These are phyloP conservation scores for Machimus atricapillus DNA, from an alignment of 2,888 invertebrate genomes.

Conservation along the genomic window DNA sequence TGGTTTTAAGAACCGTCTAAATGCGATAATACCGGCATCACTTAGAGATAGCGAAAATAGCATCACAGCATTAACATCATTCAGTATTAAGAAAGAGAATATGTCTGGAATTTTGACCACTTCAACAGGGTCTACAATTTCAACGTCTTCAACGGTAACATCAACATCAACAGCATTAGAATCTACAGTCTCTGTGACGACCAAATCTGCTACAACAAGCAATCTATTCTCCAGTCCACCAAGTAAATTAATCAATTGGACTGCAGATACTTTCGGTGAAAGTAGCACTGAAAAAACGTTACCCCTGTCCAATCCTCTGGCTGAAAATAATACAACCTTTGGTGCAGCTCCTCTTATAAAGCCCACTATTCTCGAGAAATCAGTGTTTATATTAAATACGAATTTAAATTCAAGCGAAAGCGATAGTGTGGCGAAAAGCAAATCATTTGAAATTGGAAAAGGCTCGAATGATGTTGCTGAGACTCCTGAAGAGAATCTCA, in stretches of 20 bases:
- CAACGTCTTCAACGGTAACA: not conserved
- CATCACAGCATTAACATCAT: slow-evolving; percentile 31
- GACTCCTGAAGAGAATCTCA: slow-evolving; percentile 47
- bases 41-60: slow-evolving; percentile 62
- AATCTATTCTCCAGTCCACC: slow-evolving; percentile 40
- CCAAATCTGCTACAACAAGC: not conserved
- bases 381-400: slow-evolving; percentile 51
- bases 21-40: slow-evolving; percentile 72
- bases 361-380: slow-evolving; percentile 58
- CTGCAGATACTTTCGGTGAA: slow-evolving; percentile 17
- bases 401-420: not conserved
- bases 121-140: not conserved
- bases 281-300: not conserved
- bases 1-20: slow-evolving; percentile 71
- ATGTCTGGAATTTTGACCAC: not conserved
- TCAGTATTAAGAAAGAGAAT: slow-evolving; percentile 38
- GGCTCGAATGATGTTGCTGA: slow-evolving; percentile 13
- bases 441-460: slow-evolving; percentile 41
- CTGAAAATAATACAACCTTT: slow-evolving; percentile 59
- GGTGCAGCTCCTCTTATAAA: slow-evolving; percentile 57
- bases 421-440: slow-evolving; percentile 34
- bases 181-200: not conserved
- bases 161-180: not conserved
- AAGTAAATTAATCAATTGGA: slow-evolving; percentile 41
- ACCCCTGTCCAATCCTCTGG: slow-evolving; percentile 55